A percentile compares a stretch with the other conserved stretches of the same genome.
Conservation (phyloP, 1,140 invertebrate species). For the Papilio polytes region DNA sequence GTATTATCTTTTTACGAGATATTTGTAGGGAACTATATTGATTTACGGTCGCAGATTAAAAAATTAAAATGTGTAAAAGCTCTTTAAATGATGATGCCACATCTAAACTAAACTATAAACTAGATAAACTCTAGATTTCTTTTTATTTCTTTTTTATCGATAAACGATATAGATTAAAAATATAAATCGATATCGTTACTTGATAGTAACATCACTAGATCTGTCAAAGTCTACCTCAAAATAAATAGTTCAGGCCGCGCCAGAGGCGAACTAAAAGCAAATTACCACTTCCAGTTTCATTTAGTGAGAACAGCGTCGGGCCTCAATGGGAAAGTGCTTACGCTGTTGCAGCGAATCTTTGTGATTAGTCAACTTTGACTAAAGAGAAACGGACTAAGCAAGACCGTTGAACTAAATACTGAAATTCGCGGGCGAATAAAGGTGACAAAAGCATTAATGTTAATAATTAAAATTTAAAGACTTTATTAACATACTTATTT, state of each 20-base stretch:
- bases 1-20: neutral
- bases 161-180: too few species aligned
- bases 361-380: conserved; percentile 6
- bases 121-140: too few species aligned
- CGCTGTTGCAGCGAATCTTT: conserved; percentile 13
- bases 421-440: too few species aligned
- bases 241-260: neutral
- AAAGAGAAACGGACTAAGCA: neutral
- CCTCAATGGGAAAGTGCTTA: conserved; percentile 32
- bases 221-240: conserved; percentile 18
- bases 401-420: neutral
- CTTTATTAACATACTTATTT: too few species aligned
- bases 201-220: conserved; percentile 17
- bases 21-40: neutral
- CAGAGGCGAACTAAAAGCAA: conserved; percentile 28
- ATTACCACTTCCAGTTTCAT: conserved; percentile 37
- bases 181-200: neutral
- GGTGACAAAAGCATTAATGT: too few species aligned
- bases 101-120: too few species aligned
- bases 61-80: too few species aligned
- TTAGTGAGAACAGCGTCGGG: conserved; percentile 29
- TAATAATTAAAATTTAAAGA: too few species aligned
- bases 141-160: too few species aligned
- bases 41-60: too few species aligned
- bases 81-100: too few species aligned